Evolutionary conservation across 2,113 vertebrate species (phyloP).

Genomic region (Pogonocichla stellata): DNA sequence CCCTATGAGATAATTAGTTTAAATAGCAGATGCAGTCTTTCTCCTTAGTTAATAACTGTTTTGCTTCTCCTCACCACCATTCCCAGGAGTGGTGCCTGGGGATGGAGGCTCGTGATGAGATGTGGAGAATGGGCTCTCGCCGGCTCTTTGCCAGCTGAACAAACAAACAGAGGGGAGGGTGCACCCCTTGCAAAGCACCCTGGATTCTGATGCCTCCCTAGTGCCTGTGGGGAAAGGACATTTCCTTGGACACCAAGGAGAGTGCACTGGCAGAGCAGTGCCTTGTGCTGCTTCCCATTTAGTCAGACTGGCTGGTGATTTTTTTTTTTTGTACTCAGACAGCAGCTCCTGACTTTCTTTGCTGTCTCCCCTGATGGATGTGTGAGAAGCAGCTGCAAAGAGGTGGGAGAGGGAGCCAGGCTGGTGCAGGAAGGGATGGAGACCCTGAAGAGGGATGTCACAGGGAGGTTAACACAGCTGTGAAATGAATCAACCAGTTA

Average conservation of each 20-base stretch:
- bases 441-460: neutral
- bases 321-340: neutral
- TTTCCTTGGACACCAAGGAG: neutral
- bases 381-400: neutral
- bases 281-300: neutral
- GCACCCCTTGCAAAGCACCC: neutral
- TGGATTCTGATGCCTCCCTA: neutral
- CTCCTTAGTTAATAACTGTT: constrained; percentile 9
- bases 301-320: neutral
- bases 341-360: neutral
- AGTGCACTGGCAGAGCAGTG: neutral
- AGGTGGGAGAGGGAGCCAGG: neutral
- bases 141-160: neutral
- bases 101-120: rapidly evolving
- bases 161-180: neutral
- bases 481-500: neutral
- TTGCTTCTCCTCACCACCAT: neutral
- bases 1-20: constrained; percentile 28
- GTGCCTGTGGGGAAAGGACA: neutral
- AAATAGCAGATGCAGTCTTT: constrained; percentile 21
- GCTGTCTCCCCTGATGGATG: rapidly evolving
- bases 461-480: rapidly evolving
- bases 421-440: neutral
- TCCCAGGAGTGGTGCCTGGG: neutral
- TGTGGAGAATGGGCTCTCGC: neutral